Base-by-base conservation (phyloP, 2,113 vertebrate genomes). In the Hippocampus mohnikei region DNA sequence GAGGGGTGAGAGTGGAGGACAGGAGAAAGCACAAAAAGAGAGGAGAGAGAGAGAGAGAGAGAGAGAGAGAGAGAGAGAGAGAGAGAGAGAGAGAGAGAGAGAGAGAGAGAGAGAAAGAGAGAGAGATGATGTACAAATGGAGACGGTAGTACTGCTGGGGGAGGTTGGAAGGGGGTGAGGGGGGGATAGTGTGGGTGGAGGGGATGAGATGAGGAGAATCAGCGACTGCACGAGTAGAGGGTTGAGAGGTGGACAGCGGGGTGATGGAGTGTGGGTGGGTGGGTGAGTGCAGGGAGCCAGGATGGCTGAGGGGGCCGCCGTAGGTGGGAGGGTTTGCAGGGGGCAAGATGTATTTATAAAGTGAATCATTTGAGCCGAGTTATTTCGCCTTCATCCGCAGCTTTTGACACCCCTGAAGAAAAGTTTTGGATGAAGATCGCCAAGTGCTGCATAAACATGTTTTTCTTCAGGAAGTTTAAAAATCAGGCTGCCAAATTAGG, bases 181-280 rank as follows among this genome's bases (percentile, higher is more conserved):
- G 85, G 84, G 85, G 78, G 84, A 12, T 61, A 83, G 85, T 80
- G 81, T 85, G 88, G 85, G 88, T 85, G 85, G 87, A 84, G 86
- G 86, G 80, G 84, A 82, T 71, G 79, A 75, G 55, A 67, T 79
- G 80, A 84, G 84, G 82, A 80, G 80, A 73, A 69, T 46, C 76
- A 76, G 74, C 71, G 56, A 80, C 82, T 82, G 82, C 74, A 71
- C 84, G 84, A 82, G 85, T 78, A 81, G 79, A 80, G 84, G 85
- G 87, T 88, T 84, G 86, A 89, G 87, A 87, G 85, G 81, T 84
- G 85, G 84, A 83, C 44, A 75, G 78, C 79, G 75, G 84, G 83
- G 89, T 84, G 86, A 85, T 75, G 76, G 75, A 80, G 86, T 80
- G 88, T 86, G 87, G 85, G 88, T 86, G 88, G 85, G 82, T 75